Evolutionary conservation across 2,113 vertebrate genomes (phyloP).

Genomic region (Dipodomys stephensi): DNA sequence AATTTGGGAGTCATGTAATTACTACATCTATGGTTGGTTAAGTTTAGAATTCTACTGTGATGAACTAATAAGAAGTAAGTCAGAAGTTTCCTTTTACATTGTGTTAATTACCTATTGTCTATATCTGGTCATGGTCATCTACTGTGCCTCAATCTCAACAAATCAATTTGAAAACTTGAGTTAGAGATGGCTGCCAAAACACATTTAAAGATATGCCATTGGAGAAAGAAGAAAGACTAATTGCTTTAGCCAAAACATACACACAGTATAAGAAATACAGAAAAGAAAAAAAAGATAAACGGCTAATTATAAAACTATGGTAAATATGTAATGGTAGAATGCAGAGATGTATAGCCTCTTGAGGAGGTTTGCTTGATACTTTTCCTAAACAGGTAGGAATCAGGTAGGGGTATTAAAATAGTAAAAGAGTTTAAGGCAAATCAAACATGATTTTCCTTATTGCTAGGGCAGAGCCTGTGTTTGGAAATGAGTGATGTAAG

Average conservation of each 20-base stretch:
- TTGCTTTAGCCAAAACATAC: slow-evolving; percentile 46
- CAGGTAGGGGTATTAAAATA: slow-evolving; percentile 19
- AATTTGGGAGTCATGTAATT: slow-evolving; percentile 61
- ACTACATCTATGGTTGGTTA: slow-evolving; percentile 32
- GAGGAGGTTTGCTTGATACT: neutral
- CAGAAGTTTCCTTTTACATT: neutral
- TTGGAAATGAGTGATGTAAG: neutral
- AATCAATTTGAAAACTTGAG: slow-evolving; percentile 35
- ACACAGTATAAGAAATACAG: neutral
- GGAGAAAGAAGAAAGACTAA: slow-evolving; percentile 17
- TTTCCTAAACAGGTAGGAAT: slow-evolving; percentile 31
- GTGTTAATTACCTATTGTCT: neutral
- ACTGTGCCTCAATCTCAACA: neutral
- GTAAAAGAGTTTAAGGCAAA: slow-evolving; percentile 23
- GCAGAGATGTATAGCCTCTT: neutral
- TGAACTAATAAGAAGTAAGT: slow-evolving; percentile 18
- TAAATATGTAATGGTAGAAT: slow-evolving; percentile 29
- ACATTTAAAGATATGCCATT: neutral
- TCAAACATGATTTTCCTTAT: neutral
- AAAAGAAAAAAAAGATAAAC: slow-evolving; percentile 34
- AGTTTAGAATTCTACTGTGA: slow-evolving; percentile 47
- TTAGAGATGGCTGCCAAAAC: slow-evolving; percentile 12
- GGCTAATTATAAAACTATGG: slow-evolving; percentile 45
- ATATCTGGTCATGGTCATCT: neutral
- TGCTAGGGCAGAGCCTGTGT: neutral